Conservation (phyloP, 2,888 invertebrate species). For the Periphyllus acericola region DNA sequence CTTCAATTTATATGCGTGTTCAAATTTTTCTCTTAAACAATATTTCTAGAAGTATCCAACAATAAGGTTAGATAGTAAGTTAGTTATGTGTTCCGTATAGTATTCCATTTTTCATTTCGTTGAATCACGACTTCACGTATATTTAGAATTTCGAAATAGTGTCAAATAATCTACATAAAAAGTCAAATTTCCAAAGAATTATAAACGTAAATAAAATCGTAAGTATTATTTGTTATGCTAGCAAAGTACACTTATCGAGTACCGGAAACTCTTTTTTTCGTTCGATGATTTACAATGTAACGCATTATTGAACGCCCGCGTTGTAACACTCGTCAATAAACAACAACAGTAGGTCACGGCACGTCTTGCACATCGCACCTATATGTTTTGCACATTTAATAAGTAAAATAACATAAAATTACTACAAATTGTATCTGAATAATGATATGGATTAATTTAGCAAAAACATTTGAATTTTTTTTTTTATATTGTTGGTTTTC, state of each 20-base stretch:
- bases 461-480: not conserved
- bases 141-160: no score
- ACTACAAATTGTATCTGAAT: not conserved
- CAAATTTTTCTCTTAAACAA: no score
- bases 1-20: no score
- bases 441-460: not conserved
- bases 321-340: not conserved
- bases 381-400: not conserved
- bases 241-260: not conserved
- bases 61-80: no score
- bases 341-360: not conserved
- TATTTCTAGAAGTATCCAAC: no score
- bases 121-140: no score
- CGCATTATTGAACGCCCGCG: not conserved
- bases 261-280: not conserved
- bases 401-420: not conserved
- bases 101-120: no score
- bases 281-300: not conserved
- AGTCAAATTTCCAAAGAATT: not conserved
- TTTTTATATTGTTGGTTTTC: not conserved
- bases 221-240: not conserved
- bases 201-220: not conserved
- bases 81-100: no score
- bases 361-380: not conserved
- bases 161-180: not conserved